Evolutionary conservation across 2,888 invertebrate genomes (phyloP).

Genomic region (Lapara coniferarum): DNA sequence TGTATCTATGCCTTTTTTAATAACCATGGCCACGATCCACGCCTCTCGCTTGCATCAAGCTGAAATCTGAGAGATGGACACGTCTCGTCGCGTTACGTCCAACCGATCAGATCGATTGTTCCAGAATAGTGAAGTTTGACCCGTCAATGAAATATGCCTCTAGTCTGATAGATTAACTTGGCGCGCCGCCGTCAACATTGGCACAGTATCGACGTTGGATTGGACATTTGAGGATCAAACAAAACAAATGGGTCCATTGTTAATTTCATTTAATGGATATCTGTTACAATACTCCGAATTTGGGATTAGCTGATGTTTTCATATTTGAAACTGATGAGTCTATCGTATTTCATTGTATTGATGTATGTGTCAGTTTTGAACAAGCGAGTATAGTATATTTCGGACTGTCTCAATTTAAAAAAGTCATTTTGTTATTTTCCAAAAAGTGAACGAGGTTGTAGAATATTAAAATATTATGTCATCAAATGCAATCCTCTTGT

Average conservation of each 20-base stretch:
- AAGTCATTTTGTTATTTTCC: too few species aligned
- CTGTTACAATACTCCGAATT: background rate
- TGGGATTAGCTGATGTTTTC: background rate
- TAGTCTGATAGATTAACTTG: slow-evolving; percentile 29
- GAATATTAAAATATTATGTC: too few species aligned
- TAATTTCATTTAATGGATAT: slow-evolving; percentile 8
- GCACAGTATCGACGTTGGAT: slow-evolving; percentile 17
- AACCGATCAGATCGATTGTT: slow-evolving; percentile 37
- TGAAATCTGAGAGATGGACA: slow-evolving; percentile 20
- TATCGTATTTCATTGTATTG: background rate
- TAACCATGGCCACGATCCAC: background rate
- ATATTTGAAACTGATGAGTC: background rate
- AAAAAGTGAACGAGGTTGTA: too few species aligned
- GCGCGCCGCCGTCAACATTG: slow-evolving; percentile 28
- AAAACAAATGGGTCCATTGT: slow-evolving; percentile 14
- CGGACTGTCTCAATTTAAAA: too few species aligned
- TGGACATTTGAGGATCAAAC: slow-evolving; percentile 22
- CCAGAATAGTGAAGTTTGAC: slow-evolving; percentile 37
- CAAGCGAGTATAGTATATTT: too few species aligned
- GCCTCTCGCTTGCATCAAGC: background rate
- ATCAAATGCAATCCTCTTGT: too few species aligned
- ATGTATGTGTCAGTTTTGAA: too few species aligned
- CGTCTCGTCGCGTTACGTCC: slow-evolving; percentile 15
- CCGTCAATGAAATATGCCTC: slow-evolving; percentile 35
- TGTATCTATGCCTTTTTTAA: too few species aligned